Evolutionary conservation across 2,888 invertebrate genomes (phyloP), one percentile per base, ranked within the genome.

Genomic region (Drosophila acutilabella): DNA sequence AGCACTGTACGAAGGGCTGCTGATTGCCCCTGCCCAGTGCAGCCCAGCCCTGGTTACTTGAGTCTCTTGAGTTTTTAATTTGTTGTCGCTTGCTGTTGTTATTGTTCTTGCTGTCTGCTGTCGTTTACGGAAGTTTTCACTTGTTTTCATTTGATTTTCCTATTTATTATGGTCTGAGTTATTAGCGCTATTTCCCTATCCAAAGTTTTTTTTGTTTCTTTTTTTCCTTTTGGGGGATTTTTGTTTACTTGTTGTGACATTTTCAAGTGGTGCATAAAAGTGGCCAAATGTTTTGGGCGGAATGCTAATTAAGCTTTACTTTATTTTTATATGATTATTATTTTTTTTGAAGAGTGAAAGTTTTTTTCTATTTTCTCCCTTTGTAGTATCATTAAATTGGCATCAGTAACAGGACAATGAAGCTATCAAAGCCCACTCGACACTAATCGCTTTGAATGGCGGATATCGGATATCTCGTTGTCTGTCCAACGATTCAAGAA

Each of bases 91-190:
- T 67, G 61, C n/a, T 52, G 26, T 47, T 57, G 50, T 45, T 64
- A 26, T 30, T 47, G 14, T 30, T 48, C 18, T 23, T 44, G 2
- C 20, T 44, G 30, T 30, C 30, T 30, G 7, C 30, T 30, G 30
- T n/a, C 26, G 41, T 81, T 80, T 73, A 76, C 78, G 83, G 81
- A 83, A 87, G 85, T 87, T 85, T 87, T 64, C 70, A 75, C 74
- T 81, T 82, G 81, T 81, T 81, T 80, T 86, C 74, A 86, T 89
- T 88, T 84, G 82, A 86, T 87, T 89, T 89, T 74, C 80, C 65
- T 59, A 85, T 84, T 89, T 86, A 73, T 79, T 78, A 80, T 80
- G 87, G 81, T 83, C 80, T 81, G 74, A 80, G 89, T 82, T 84
- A 84, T 83, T 83, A 83, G 83, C 70, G 51, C 69, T 74, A 30